Percentiles rank a stretch among this genome's conserved stretches.
Evolutionary conservation across 2,797 vertebrate species (phyloP).

Genomic region (Phrynocephalus guinanensis): DNA sequence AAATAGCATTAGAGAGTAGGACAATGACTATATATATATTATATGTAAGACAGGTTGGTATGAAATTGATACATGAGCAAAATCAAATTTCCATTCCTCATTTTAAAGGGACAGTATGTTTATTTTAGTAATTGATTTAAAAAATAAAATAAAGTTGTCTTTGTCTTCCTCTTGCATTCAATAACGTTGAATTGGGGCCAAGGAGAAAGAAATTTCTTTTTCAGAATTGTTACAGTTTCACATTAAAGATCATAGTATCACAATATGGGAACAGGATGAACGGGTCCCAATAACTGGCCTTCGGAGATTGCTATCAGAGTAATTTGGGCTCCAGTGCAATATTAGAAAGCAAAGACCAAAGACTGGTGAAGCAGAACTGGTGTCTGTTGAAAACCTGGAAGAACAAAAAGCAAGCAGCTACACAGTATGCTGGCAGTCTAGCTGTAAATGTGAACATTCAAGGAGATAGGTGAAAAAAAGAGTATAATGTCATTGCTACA

Average conservation of each 20-base stretch:
- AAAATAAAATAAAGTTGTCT: neutral
- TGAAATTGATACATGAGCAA: conserved; percentile 5
- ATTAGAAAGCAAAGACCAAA: conserved; percentile 41
- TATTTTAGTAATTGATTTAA: neutral
- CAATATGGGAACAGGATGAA: conserved; percentile 8
- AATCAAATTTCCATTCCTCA: neutral
- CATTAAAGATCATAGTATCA: conserved; percentile 5
- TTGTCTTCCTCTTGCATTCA: neutral
- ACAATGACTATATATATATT: conserved; percentile 17
- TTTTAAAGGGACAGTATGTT: conserved; percentile 10
- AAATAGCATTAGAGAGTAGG: conserved; percentile 41
- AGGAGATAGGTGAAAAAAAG: conserved; percentile 50
- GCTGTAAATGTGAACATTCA: conserved; percentile 44
- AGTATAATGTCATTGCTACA: conserved; percentile 58
- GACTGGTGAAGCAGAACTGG: conserved; percentile 44
- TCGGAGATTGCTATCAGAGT: conserved; percentile 17
- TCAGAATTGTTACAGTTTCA: neutral
- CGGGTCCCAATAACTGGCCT: conserved; percentile 28
- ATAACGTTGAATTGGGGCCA: neutral
- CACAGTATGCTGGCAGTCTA: conserved; percentile 25
- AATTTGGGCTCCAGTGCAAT: conserved; percentile 26
- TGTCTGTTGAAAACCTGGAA: conserved; percentile 16
- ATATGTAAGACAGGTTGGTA: neutral
- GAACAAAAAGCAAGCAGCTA: conserved; percentile 4
- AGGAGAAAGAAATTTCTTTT: neutral